Evolutionary conservation across 23 tunicate genomes (phyloP).

Genomic region (Corella eumyota): DNA sequence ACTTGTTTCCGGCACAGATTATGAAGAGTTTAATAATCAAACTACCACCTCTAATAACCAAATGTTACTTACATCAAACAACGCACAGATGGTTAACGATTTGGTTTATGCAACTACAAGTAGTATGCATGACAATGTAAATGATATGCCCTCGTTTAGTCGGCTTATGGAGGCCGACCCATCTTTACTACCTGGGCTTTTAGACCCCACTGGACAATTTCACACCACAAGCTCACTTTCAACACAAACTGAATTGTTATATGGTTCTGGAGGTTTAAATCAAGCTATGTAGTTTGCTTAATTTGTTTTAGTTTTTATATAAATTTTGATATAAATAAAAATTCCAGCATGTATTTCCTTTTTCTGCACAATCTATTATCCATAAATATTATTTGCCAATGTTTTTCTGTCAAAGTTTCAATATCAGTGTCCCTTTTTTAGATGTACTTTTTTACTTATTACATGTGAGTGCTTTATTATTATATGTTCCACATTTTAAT

Average conservation of each 20-base stretch:
- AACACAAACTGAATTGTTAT: background rate
- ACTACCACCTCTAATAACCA: conserved; percentile 1
- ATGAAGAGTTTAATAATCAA: background rate
- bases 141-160: conserved; percentile 25
- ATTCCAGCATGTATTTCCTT: background rate
- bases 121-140: background rate
- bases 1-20: background rate
- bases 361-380: background rate
- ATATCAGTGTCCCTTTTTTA: background rate
- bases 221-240: too few relatives aligned
- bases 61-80: background rate
- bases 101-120: background rate
- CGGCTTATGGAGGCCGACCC: conserved; percentile 49
- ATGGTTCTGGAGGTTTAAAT: too few relatives aligned
- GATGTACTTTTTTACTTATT: too few relatives aligned
- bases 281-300: too few relatives aligned
- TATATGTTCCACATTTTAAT: too few relatives aligned
- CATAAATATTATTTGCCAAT: too few relatives aligned
- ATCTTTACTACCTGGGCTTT: conserved; percentile 21
- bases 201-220: too few relatives aligned
- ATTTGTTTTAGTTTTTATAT: background rate
- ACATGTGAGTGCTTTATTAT: too few relatives aligned
- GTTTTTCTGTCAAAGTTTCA: background rate
- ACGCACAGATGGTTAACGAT: background rate
- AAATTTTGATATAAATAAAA: conserved; percentile 1